A percentile compares a stretch with the other conserved stretches of the same genome.
These are phyloP conservation scores for Drosophila histrio DNA, from an alignment of 2,888 invertebrate species.

Conservation along the genomic window DNA sequence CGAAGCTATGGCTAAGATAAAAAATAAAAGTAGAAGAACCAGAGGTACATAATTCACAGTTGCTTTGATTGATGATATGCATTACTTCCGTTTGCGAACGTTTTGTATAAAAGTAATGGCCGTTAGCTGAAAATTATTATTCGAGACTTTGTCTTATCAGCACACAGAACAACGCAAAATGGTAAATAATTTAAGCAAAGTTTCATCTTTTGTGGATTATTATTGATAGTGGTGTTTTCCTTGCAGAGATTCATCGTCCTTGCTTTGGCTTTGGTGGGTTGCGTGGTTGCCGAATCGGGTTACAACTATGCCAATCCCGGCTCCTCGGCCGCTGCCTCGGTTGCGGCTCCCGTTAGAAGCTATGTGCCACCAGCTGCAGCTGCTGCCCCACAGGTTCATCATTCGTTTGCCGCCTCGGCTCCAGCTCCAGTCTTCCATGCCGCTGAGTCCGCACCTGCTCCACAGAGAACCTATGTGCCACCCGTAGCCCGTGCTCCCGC, in stretches of 20 bases:
- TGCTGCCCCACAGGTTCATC: background rate
- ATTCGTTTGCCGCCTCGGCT: slow-evolving; percentile 25
- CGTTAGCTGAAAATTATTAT: slow-evolving; percentile 53
- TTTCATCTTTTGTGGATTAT: slow-evolving; percentile 11
- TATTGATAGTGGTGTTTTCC: background rate
- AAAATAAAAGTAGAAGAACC: slow-evolving; percentile 22
- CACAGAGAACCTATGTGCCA: slow-evolving; percentile 41
- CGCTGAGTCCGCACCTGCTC: slow-evolving; percentile 41
- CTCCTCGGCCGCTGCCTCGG: slow-evolving; percentile 46
- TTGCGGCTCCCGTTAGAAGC: slow-evolving; percentile 52
- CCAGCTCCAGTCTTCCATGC: slow-evolving; percentile 36
- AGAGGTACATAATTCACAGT: slow-evolving; percentile 35
- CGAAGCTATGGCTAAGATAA: slow-evolving; percentile 6
- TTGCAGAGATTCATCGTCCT: slow-evolving; percentile 65
- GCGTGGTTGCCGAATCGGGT: slow-evolving; percentile 57
- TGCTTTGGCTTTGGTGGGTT: slow-evolving; percentile 62
- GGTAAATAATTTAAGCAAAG: slow-evolving; percentile 45
- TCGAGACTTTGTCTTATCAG: slow-evolving; percentile 53
- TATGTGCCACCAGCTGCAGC: slow-evolving; percentile 54
- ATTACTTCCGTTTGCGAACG: slow-evolving; percentile 65
- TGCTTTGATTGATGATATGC: slow-evolving; percentile 68
- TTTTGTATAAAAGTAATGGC: slow-evolving; percentile 66
- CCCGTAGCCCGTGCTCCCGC: slow-evolving; percentile 21
- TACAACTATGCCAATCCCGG: slow-evolving; percentile 70
- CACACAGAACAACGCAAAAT: slow-evolving; percentile 56